phyloP scores from a whole-genome alignment of 2,113 vertebrate genomes.

The Lonchura striata region DNA sequence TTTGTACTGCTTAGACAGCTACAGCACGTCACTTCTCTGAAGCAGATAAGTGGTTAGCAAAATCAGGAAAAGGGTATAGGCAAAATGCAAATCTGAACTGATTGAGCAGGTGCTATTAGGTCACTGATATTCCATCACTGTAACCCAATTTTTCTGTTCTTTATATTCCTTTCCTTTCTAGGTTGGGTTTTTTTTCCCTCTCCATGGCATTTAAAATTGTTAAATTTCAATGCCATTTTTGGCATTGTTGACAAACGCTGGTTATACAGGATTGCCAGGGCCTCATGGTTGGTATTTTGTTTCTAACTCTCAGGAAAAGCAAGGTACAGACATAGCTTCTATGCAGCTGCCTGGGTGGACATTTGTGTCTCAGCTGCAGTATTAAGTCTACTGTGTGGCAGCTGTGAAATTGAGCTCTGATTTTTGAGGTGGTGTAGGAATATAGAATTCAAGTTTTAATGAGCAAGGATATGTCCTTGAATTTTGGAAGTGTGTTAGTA shows the following conservation, averaged over 20 bases:
- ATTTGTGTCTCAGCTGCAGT: not conserved
- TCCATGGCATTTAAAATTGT: not conserved
- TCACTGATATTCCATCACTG: not conserved
- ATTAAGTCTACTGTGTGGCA: not conserved
- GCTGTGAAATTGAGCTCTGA: not conserved
- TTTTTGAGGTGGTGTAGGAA: not conserved
- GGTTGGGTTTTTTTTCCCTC: not conserved
- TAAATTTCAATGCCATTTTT: not conserved
- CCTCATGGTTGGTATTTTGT: not conserved
- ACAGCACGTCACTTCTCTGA: not conserved
- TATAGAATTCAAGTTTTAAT: not conserved
- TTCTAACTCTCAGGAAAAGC: not conserved
- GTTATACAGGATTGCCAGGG: not conserved
- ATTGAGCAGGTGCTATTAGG: not conserved
- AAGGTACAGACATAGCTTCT: not conserved
- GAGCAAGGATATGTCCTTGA: not conserved
- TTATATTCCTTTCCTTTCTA: not conserved
- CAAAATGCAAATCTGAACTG: not conserved
- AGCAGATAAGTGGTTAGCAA: not conserved
- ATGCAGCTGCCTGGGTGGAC: rapidly evolving
- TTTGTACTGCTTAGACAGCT: not conserved
- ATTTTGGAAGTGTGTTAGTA: not conserved
- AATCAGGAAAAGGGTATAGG: not conserved
- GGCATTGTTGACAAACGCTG: not conserved
- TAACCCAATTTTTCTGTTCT: not conserved